Percentiles rank a stretch among this genome's conserved stretches.
These are phyloP conservation scores for Leptopilina boulardi DNA, from an alignment of 1,140 invertebrate species.

Conservation along the genomic window DNA sequence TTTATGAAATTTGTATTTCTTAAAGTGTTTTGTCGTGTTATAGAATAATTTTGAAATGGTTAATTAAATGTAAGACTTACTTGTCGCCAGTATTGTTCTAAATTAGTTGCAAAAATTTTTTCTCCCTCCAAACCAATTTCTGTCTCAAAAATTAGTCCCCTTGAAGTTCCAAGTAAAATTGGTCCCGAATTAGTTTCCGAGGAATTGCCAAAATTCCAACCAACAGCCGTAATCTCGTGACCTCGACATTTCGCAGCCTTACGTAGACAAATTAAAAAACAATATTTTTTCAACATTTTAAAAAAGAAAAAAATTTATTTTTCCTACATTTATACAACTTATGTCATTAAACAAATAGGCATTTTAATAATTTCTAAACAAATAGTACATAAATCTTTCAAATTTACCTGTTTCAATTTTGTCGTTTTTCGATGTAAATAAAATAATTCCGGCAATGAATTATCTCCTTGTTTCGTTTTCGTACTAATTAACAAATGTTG, in stretches of 20 bases:
- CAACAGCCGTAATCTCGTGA: constrained; percentile 93
- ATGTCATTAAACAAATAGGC: constrained; percentile 22
- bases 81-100: constrained; percentile 92
- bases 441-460: constrained; percentile 83
- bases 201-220: constrained; percentile 89
- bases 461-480: constrained; percentile 79
- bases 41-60: constrained; percentile 22
- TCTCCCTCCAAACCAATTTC: constrained; percentile 89
- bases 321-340: too few relatives aligned
- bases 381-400: not conserved
- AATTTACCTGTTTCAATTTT: constrained; percentile 79
- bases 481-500: constrained; percentile 89
- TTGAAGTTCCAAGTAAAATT: constrained; percentile 92
- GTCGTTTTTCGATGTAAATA: constrained; percentile 84
- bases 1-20: constrained; percentile 29
- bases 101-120: constrained; percentile 85
- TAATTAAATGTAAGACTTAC: constrained; percentile 73
- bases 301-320: constrained; percentile 19
- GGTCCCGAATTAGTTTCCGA: constrained; percentile 84
- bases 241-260: constrained; percentile 82
- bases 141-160: constrained; percentile 94
- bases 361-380: not conserved
- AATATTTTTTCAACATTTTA: constrained; percentile 38
- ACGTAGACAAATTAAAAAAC: constrained; percentile 45
- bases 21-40: constrained; percentile 33